These are phyloP conservation scores for Rhizomys pruinosus DNA, from an alignment of 2,113 vertebrate genomes.

Conservation along the genomic window DNA sequence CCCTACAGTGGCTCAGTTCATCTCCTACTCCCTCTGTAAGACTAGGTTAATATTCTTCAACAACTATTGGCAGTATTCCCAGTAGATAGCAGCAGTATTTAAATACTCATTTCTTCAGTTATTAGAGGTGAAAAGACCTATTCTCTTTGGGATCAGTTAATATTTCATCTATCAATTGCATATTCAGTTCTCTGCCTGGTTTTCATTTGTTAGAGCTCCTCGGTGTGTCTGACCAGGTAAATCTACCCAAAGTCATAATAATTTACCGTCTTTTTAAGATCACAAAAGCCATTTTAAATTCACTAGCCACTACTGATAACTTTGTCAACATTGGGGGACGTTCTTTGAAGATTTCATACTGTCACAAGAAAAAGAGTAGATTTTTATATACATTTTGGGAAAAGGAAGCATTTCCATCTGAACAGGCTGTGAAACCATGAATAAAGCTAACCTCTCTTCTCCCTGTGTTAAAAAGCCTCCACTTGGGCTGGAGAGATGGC, in stretches of 20 bases:
- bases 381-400: background rate
- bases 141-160: background rate
- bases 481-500: too few species aligned
- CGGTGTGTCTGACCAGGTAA: background rate
- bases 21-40: fast-evolving
- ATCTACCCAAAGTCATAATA: background rate
- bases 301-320: background rate
- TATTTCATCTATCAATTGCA: background rate
- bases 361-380: background rate
- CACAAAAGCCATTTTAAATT: background rate
- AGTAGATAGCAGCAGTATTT: fast-evolving
- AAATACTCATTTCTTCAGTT: background rate
- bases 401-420: background rate
- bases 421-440: background rate
- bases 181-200: background rate
- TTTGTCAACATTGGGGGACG: background rate
- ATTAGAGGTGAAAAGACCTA: background rate
- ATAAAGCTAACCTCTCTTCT: background rate
- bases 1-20: fast-evolving
- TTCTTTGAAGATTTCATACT: background rate
- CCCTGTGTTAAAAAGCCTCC: background rate
- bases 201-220: background rate
- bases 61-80: background rate
- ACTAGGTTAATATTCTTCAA: background rate
- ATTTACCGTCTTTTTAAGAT: background rate